Conservation (phyloP, 2,888 invertebrate genomes). For the Trachelus stipa region DNA sequence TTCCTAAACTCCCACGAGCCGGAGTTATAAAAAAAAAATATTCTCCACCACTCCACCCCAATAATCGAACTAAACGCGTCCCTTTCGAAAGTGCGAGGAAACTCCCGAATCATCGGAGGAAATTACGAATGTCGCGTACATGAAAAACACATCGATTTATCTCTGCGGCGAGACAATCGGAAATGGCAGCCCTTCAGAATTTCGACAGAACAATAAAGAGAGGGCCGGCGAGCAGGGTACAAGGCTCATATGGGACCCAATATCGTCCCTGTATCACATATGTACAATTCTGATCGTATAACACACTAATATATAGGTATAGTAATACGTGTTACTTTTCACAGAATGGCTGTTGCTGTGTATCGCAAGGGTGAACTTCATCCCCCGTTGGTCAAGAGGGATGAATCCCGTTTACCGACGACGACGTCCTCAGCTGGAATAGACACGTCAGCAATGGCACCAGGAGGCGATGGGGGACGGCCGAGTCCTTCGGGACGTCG, state of each 20-base stretch:
- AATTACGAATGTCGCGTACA: conserved; percentile 12
- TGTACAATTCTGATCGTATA: too few species aligned
- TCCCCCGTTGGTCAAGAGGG: too few species aligned
- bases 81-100: background rate
- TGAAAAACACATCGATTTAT: conserved; percentile 22
- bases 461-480: conserved; percentile 34
- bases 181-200: conserved; percentile 13
- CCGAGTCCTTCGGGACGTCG: conserved; percentile 25
- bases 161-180: conserved; percentile 20
- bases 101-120: conserved; percentile 16
- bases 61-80: background rate
- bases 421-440: too few species aligned
- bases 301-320: too few species aligned
- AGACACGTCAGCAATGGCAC: conserved; percentile 32
- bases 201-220: background rate
- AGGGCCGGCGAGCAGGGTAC: background rate
- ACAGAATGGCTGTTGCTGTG: too few species aligned
- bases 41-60: background rate
- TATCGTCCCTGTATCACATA: too few species aligned
- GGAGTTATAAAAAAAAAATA: too few species aligned
- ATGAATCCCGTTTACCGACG: too few species aligned
- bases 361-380: too few species aligned
- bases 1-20: too few species aligned
- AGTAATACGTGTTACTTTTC: too few species aligned
- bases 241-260: background rate